Evolutionary conservation across 2,797 vertebrate species (phyloP).

Genomic region (Numenius phaeopus): DNA sequence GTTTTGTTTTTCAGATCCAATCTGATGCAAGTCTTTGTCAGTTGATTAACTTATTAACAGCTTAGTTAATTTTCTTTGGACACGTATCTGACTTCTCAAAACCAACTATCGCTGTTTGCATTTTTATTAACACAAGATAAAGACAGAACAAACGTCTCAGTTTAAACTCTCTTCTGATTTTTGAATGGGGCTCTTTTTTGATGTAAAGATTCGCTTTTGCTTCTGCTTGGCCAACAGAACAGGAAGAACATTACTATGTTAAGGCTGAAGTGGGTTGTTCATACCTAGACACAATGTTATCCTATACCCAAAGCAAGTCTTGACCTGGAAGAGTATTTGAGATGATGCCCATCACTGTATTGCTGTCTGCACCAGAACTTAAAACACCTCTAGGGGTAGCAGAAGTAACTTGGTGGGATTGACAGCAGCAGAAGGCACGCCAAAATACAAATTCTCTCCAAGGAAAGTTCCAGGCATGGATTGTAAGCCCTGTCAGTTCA

Average conservation of each 20-base stretch:
- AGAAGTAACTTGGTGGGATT: not conserved
- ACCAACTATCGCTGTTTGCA: not conserved
- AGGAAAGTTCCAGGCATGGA: not conserved
- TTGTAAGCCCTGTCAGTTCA: not conserved
- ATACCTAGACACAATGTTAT: rapidly evolving
- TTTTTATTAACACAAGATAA: not conserved
- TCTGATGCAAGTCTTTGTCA: not conserved
- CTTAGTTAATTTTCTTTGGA: not conserved
- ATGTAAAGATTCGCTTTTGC: not conserved
- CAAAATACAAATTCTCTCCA: not conserved
- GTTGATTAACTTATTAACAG: not conserved
- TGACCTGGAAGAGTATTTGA: not conserved
- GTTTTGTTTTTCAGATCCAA: not conserved
- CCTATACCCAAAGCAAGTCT: not conserved
- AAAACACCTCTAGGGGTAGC: not conserved
- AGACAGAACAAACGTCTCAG: not conserved
- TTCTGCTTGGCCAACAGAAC: not conserved
- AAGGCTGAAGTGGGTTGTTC: not conserved
- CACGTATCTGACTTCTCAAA: not conserved
- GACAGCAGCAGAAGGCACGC: not conserved
- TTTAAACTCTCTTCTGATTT: not conserved
- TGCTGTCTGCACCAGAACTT: not conserved
- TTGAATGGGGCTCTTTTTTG: not conserved
- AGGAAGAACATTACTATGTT: not conserved
- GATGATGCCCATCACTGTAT: not conserved